Evolutionary conservation across 2,888 invertebrate species (phyloP), one percentile per base, ranked within the genome.

Genomic region (Esperia sulphurella): DNA sequence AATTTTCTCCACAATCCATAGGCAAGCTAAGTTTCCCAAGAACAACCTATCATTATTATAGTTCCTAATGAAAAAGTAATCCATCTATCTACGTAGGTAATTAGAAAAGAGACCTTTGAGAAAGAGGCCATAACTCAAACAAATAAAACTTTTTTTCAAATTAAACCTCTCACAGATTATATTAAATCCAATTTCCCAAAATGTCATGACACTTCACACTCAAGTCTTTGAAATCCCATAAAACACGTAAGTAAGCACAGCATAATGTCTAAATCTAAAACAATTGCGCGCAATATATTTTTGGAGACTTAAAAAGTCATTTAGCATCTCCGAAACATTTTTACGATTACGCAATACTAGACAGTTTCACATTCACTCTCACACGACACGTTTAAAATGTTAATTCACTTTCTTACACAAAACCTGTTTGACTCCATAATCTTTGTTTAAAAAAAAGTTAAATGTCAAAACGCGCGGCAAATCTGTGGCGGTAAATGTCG

Each of bases 301-400:
- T 30, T 1, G 8, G 12, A 38, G 14, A 13, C 9, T 28, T 45
- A 38, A 45, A 29, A 68, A 74, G 37, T 7, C n/a, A 13, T n/a
- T 39, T 8, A 2, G 67, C 64, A 71, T 64, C 66, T 69, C 63
- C 54, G 58, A 68, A 29, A 56, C 49, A 50, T 59, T 21, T 3
- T 21, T 61, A 60, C 57, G 57, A 57, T 88, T 87, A 81, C 77
- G 82, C 75, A 88, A 87, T 71, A 59, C 35, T 28, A 66, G 50
- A 63, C 37, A 68, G 67, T 83, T 83, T 81, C 83, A 86, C 85
- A 78, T 83, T 82, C 85, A 87, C 88, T 84, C 80, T 79, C 81
- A 73, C 81, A 76, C 79, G 71, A 63, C 66, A 75, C 71, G 68
- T 63, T 50, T 59, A 77, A 74, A 73, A 78, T 76, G 69, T 77